A percentile compares a stretch with the other conserved stretches of the same genome.
phyloP scores from a whole-genome alignment of 1,140 invertebrate genomes.

The Brachionus angularis region DNA sequence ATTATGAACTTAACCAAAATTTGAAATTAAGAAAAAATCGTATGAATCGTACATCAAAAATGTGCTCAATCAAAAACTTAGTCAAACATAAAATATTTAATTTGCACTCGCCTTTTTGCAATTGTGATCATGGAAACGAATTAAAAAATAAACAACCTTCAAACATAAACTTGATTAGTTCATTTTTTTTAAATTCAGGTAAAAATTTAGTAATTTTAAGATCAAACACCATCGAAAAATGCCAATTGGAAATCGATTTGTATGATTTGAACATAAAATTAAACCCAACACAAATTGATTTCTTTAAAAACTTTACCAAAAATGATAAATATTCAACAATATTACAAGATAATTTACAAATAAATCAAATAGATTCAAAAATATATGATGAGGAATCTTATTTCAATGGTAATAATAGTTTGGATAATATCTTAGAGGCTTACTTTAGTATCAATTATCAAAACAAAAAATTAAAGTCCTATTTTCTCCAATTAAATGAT shows the following conservation, averaged over 20 bases:
- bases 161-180: neutral
- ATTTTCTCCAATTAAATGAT: slow-evolving; percentile 7
- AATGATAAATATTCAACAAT: neutral
- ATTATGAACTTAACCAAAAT: slow-evolving; percentile 3
- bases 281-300: neutral
- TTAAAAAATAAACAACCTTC: neutral
- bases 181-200: slow-evolving; percentile 1
- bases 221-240: neutral
- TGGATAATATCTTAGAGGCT: neutral
- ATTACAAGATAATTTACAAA: neutral
- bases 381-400: slow-evolving; percentile 15
- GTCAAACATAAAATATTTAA: neutral
- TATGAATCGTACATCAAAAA: neutral
- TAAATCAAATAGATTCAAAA: neutral
- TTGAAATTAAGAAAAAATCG: neutral
- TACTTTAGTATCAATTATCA: slow-evolving; percentile 15
- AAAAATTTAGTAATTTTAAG: neutral
- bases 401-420: neutral
- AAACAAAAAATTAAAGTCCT: slow-evolving; percentile 9
- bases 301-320: slow-evolving; percentile 5
- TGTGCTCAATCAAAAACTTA: neutral
- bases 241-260: slow-evolving; percentile 1
- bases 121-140: neutral
- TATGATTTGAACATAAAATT: neutral
- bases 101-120: neutral